Evolutionary conservation across 2,888 invertebrate genomes (phyloP).

Genomic region (Caenorhabditis sp.): DNA sequence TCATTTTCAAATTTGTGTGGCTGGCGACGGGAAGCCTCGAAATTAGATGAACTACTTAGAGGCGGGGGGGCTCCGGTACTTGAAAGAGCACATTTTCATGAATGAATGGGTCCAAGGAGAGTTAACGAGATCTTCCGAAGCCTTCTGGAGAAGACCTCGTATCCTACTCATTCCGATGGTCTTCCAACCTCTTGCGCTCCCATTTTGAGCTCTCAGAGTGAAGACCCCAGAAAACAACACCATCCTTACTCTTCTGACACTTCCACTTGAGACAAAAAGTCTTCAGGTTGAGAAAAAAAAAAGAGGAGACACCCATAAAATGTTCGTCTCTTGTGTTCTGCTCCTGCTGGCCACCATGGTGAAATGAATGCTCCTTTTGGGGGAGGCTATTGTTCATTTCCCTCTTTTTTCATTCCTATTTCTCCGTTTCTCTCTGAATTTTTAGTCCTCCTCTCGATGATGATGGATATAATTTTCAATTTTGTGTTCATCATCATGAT

Average conservation of each 20-base stretch:
- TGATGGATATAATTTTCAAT: conserved; percentile 32
- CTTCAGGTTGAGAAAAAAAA: conserved; percentile 25
- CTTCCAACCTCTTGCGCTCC: background rate
- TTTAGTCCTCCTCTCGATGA: background rate
- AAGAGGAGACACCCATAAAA: conserved; percentile 38
- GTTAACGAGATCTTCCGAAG: conserved; percentile 62
- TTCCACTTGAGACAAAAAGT: background rate
- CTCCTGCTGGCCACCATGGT: conserved; percentile 51
- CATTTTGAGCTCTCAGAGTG: background rate
- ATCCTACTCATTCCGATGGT: conserved; percentile 58
- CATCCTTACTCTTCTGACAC: background rate
- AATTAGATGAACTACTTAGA: conserved; percentile 70
- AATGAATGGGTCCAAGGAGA: conserved; percentile 51
- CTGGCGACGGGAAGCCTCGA: conserved; percentile 19
- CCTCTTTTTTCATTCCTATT: background rate
- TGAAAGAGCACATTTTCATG: conserved; percentile 37
- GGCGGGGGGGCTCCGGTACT: conserved; percentile 27
- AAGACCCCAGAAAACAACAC: background rate
- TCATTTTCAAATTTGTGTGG: conserved; percentile 30
- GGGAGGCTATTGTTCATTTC: conserved; percentile 44
- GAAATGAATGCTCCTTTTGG: conserved; percentile 1
- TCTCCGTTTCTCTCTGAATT: background rate
- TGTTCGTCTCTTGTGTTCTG: conserved; percentile 17
- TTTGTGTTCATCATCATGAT: conserved; percentile 13
- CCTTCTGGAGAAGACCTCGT: background rate